Evolutionary conservation across 2,113 vertebrate genomes (phyloP), one percentile per base, ranked within the genome.

Genomic region (Menura novaehollandiae): DNA sequence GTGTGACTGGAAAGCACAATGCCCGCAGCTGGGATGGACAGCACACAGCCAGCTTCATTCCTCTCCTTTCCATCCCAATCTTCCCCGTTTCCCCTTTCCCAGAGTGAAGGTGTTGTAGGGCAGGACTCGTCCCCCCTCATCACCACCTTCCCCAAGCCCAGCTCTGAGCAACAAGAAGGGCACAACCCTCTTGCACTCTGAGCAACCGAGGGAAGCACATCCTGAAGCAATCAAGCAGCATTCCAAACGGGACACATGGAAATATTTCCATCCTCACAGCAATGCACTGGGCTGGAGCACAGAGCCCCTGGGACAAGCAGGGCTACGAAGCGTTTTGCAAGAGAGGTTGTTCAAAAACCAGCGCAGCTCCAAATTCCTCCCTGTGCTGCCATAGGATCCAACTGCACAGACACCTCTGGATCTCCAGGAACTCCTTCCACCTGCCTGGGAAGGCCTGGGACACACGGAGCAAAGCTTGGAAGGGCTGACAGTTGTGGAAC

Each of bases 391-490:
- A 21, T 15, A 55, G 62, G 44, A 85, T 35, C 52, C 64, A 2
- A 43, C 32, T 44, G 39, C 75, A 77, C 72, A 68, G 92, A 72
- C 44, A 23, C 41, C 60, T 5, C 1, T 43, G 82, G 93, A 89
- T 82, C 16, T 87, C 84, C 87, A 96, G 87, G 90, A 62, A 47
- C 77, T 64, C 66, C 83, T 90, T 69, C 67, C 71, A 93, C 93
- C 85, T 88, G 91, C 94, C 95, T 82, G 35, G 72, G 89, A 96
- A 86, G 72, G 68, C 53, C 44, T 88, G 49, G 60, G 75, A 71
- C 39, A 88, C 35, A 58, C 26, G 49, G 64, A 32, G 69, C n/a
- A 60, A 11, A 87, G 46, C 78, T 59, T 43, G 37, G 84, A 87
- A 87, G 46, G 80, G 41, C 83, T 91, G 93, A 89, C 63, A 81